Conservation (phyloP, 1,140 invertebrate species). For the Scaptomyza pallida region DNA sequence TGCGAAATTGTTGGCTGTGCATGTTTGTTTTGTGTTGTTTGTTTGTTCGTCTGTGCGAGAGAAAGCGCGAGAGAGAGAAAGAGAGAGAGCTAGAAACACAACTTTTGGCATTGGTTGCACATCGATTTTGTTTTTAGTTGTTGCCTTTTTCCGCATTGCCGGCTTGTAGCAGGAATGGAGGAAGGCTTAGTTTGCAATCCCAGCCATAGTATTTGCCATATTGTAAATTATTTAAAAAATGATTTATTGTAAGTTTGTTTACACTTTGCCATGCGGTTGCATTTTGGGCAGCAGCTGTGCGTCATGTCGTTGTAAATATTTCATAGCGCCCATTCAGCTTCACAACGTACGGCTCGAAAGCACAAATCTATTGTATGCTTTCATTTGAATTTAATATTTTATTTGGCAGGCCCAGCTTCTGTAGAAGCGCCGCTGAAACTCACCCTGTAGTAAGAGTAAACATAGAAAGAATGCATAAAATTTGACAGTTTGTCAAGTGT, state of each 20-base stretch:
- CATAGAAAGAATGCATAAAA: neutral
- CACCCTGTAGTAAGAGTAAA: conserved; percentile 1
- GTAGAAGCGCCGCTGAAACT: conserved; percentile 2
- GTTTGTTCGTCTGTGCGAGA: neutral
- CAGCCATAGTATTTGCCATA: conserved; percentile 45
- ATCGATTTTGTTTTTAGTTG: conserved; percentile 19
- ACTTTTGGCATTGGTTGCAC: conserved; percentile 30
- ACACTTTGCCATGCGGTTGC: conserved; percentile 71
- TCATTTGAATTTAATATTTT: conserved; percentile 80
- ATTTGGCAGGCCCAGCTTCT: conserved; percentile 30
- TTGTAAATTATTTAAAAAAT: conserved; percentile 78
- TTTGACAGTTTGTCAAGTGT: neutral
- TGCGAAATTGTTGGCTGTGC: conserved; percentile 22
- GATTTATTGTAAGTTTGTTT: conserved; percentile 79
- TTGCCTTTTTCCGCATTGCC: neutral
- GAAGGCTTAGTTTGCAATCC: conserved; percentile 13
- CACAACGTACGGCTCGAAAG: conserved; percentile 2
- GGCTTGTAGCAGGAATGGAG: neutral
- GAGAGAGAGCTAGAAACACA: conserved; percentile 3
- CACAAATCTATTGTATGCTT: conserved; percentile 69
- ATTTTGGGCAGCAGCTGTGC: conserved; percentile 53
- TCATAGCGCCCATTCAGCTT: conserved; percentile 16
- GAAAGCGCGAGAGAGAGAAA: neutral
- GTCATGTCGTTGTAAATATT: conserved; percentile 36
- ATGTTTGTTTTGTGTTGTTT: conserved; percentile 5